Base-by-base conservation (phyloP, 2,797 vertebrate species). In the Perodicticus potto region DNA sequence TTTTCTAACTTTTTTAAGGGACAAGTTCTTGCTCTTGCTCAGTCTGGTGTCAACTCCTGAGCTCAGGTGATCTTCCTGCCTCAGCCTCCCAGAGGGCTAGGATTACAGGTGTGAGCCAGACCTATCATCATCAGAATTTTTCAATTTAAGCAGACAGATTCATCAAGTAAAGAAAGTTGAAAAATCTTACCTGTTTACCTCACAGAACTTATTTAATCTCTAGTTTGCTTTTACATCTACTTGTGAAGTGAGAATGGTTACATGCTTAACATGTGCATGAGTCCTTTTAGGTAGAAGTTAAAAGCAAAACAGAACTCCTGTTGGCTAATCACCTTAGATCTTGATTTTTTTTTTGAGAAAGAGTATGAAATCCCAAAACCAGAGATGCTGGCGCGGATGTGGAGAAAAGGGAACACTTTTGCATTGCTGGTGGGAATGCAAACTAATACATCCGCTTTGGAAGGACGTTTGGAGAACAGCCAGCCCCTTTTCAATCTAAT, bases 81-180 rank as follows among this genome's bases (percentile, higher is more conserved):
- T 53, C 49, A 53, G 49, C 49, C 4, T 53, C 49, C 49, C 49
- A 17, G 49, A 53, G 49, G 16, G 49, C 49, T 53, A 3, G 49
- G 49, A 53, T 53, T 53, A 53, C 14, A 53, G 49, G 49, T 53
- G 49, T 53, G 49, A 53, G 49, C 49, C 14, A 16, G 49, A 53
- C 49, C 49, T 53, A 53, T 77, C 45, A 19, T 80, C 49, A 23
- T 67, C 8, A 63, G 43, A 53, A 74, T 40, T 94, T 92, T 89
- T 96, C 57, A 77, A 85, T 94, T 94, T 72, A 88, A 91, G 55
- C 25, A 78, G 65, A 2, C 40, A 61, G 69, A 65, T 86, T 80
- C 59, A 83, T 11, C 74, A 92, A 93, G 34, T 73, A 63, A 93
- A 85, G 61, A 72, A n/a, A 25, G 73, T 86, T 72, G 59, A 77